A percentile compares a stretch with the other conserved stretches of the same genome.
Evolutionary conservation across 2,113 vertebrate species (phyloP).

Genomic region (Elephas maximus): DNA sequence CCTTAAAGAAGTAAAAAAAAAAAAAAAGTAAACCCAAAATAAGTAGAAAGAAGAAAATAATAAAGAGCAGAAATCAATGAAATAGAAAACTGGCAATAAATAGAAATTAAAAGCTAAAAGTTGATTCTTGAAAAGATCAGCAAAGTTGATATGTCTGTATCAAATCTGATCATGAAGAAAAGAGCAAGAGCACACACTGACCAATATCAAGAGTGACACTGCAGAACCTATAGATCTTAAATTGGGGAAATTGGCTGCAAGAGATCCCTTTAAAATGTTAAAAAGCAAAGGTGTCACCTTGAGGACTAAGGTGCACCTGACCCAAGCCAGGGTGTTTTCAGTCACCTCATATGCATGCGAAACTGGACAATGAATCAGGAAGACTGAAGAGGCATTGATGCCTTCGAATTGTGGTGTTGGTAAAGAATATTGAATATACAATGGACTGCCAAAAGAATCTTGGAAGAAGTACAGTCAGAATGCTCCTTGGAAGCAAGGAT

Average conservation of each 20-base stretch:
- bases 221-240: not conserved
- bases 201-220: not conserved
- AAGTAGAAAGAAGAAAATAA: not conserved
- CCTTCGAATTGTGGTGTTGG: too few species aligned
- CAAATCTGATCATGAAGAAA: not conserved
- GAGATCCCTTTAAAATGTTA: too few species aligned
- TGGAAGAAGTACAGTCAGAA: too few species aligned
- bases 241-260: not conserved
- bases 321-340: too few species aligned
- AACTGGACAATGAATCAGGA: too few species aligned
- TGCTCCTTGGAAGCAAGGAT: too few species aligned
- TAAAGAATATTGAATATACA: too few species aligned
- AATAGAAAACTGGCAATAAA: not conserved
- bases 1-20: not conserved
- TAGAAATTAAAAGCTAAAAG: not conserved
- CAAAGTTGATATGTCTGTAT: not conserved
- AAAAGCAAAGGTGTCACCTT: too few species aligned
- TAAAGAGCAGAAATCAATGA: not conserved
- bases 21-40: not conserved
- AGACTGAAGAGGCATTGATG: too few species aligned
- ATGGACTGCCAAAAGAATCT: too few species aligned
- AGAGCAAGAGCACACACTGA: not conserved
- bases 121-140: not conserved
- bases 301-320: too few species aligned
- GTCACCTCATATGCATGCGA: too few species aligned